phyloP scores from a whole-genome alignment of 1,140 invertebrate genomes.

The Drosophila malerkotliana region DNA sequence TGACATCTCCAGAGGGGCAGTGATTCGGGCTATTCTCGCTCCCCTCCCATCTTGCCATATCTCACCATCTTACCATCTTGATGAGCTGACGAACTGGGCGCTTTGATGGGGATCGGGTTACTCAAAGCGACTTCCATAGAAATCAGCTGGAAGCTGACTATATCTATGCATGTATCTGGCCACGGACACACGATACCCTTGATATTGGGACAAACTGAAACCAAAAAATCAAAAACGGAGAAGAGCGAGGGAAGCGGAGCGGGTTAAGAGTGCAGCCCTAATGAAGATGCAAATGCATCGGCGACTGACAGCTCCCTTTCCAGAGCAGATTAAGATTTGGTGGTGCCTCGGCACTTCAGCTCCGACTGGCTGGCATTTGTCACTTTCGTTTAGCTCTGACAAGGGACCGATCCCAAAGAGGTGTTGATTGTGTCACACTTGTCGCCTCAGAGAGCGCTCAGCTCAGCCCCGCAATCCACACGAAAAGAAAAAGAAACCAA shows the following conservation, averaged over 20 bases:
- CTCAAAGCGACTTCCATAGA: slow-evolving; percentile 46
- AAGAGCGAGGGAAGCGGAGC: neutral
- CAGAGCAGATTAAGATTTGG: slow-evolving; percentile 59
- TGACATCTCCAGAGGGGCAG: slow-evolving; percentile 50
- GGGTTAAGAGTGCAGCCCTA: slow-evolving; percentile 50
- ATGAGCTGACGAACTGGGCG: slow-evolving; percentile 52
- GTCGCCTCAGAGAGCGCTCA: slow-evolving; percentile 38
- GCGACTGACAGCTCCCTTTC: slow-evolving; percentile 54
- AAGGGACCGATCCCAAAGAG: slow-evolving; percentile 56
- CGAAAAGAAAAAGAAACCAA: slow-evolving; percentile 15
- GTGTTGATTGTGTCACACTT: slow-evolving; percentile 82
- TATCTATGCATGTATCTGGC: slow-evolving; percentile 6
- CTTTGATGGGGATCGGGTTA: slow-evolving; percentile 69
- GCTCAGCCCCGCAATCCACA: neutral
- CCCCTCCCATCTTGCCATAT: neutral
- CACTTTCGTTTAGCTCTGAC: slow-evolving; percentile 77
- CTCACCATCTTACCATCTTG: slow-evolving; percentile 19
- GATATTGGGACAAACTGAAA: slow-evolving; percentile 31
- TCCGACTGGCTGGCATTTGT: slow-evolving; percentile 65
- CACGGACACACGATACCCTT: slow-evolving; percentile 46
- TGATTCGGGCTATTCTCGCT: neutral
- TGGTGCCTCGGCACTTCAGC: slow-evolving; percentile 53
- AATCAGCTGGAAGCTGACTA: slow-evolving; percentile 52
- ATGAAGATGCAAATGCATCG: slow-evolving; percentile 76
- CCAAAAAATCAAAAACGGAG: neutral